Conservation (phyloP, 2,888 invertebrate genomes). For the Lasius platythorax region DNA sequence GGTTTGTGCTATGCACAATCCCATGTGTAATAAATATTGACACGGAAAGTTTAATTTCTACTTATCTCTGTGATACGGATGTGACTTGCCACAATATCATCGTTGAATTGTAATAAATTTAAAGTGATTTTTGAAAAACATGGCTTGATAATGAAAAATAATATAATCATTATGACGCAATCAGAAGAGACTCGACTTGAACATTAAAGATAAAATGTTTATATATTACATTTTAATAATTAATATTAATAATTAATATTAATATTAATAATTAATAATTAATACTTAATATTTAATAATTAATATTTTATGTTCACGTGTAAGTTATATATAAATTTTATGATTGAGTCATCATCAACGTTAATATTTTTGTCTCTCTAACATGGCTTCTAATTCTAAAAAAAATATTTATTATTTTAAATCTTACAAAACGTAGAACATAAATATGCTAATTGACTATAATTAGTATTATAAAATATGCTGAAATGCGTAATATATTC, state of each 20-base stretch:
- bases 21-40: neutral
- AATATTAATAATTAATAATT: too few relatives aligned
- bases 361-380: too few relatives aligned
- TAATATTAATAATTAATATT: neutral
- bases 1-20: neutral
- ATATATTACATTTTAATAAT: neutral
- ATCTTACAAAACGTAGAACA: neutral
- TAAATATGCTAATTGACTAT: neutral
- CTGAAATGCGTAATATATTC: neutral
- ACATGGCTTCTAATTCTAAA: neutral
- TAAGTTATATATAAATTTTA: neutral
- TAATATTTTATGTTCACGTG: neutral
- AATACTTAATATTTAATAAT: neutral
- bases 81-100: neutral
- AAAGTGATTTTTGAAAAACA: neutral
- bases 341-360: too few relatives aligned
- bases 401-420: neutral
- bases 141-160: neutral
- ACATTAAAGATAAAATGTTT: neutral
- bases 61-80: constrained; percentile 5
- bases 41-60: neutral
- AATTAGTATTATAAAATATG: neutral
- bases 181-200: neutral
- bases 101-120: neutral
- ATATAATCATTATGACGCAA: neutral